Base-by-base conservation (phyloP, 1,140 invertebrate species). In the Drosophila pallidifrons region DNA sequence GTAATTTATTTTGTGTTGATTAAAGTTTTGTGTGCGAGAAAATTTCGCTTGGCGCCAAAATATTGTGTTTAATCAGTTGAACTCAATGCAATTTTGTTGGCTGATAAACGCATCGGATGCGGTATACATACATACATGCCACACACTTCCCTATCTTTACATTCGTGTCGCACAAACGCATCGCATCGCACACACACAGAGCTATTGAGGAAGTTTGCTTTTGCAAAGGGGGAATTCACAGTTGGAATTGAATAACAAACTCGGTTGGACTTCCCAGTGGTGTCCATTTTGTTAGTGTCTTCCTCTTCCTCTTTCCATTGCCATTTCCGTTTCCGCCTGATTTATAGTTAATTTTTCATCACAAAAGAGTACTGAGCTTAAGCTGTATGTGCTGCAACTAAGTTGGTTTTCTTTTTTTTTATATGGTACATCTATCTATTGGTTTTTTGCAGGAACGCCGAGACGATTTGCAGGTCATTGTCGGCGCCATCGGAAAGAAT, bases 391-490 rank as follows among this genome's bases (percentile, higher is more conserved):
- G 2, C 28, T n/a, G 5, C 1, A 38, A 52, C 4, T n/a, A 30
- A 32, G 32, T 51, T 51, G 30, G 49, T 20, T 59, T 47, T 8
- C n/a, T 46, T 51, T 10, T 38, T 38, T 8, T 1, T 1, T 47
- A 15, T 3, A 28, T n/a, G 11, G 3, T 25, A 25, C 20, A 25
- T 11, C 11, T 38, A 32, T 38, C 1, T 11, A 32, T 32, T 32
- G 5, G 30, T 32, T 58, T 45, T 13, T 85, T 82, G 32, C 75
- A 92, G 91, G 91, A 92, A 78, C 91, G 91, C 15, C 89, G 86
- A 49, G 91, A 92, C 91, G 91, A 92, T 82, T 91, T 92, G 55
- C 88, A 92, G 77, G 81, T 91, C 41, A 92, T 92, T 79, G 83
- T 91, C 38, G 80, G 88, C 51, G 90, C 91, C 76, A 91, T 92